Conservation (phyloP, 2,888 invertebrate genomes). For the Elmis aenea region DNA sequence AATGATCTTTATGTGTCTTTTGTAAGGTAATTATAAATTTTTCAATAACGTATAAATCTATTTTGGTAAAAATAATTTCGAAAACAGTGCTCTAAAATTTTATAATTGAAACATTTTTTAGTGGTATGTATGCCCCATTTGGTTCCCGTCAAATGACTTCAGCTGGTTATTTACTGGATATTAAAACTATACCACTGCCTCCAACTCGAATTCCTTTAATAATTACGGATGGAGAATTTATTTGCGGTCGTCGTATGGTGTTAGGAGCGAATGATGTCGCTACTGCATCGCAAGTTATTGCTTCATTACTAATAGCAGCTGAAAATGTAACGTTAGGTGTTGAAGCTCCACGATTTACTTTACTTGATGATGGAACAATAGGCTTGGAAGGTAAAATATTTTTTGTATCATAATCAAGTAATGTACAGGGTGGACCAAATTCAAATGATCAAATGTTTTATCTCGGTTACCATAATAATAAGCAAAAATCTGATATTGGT, state of each 20-base stretch:
- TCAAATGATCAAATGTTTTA: neutral
- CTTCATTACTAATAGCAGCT: constrained; percentile 46
- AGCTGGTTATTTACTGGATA: constrained; percentile 53
- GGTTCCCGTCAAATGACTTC: constrained; percentile 50
- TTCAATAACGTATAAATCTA: constrained; percentile 4
- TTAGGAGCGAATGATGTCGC: constrained; percentile 52
- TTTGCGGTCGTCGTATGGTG: constrained; percentile 52
- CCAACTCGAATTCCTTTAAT: constrained; percentile 43
- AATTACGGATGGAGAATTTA: constrained; percentile 38
- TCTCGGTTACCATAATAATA: too few relatives aligned
- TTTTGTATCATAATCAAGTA: neutral
- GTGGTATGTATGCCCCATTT: constrained; percentile 53
- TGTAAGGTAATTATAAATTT: constrained; percentile 57
- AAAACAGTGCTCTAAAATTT: constrained; percentile 3
- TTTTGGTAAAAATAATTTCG: constrained; percentile 1
- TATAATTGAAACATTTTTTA: constrained; percentile 30
- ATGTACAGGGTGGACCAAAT: too few relatives aligned
- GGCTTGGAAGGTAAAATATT: constrained; percentile 43
- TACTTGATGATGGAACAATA: constrained; percentile 33
- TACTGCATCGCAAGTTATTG: constrained; percentile 49
- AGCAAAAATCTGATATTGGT: too few relatives aligned
- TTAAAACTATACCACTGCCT: constrained; percentile 27
- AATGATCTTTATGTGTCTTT: constrained; percentile 63
- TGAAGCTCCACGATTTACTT: constrained; percentile 50
- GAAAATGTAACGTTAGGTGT: constrained; percentile 48